Evolutionary conservation across 2,113 vertebrate genomes (phyloP).

Genomic region (Orycteropus afer): DNA sequence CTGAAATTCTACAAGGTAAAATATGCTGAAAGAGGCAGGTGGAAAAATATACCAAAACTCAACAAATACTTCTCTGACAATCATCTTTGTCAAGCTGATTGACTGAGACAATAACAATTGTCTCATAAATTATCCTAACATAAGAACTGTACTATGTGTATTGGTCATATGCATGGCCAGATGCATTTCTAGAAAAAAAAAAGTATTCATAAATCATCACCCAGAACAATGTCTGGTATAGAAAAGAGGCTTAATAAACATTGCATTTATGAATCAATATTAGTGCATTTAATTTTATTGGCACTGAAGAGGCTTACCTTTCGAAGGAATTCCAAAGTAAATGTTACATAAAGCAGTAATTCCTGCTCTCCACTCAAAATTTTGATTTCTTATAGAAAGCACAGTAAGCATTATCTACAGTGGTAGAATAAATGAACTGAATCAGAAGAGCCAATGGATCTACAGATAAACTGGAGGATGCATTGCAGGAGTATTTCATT

Average conservation of each 20-base stretch:
- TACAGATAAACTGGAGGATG: background rate
- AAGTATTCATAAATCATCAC: too few relatives aligned
- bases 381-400: slow-evolving; percentile 34
- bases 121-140: background rate
- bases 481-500: background rate
- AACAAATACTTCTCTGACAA: background rate
- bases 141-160: background rate
- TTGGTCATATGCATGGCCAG: background rate
- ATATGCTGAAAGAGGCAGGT: background rate
- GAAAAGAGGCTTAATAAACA: background rate
- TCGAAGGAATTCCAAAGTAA: background rate
- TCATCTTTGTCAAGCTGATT: background rate
- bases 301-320: background rate
- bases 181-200: background rate
- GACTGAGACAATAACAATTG: background rate
- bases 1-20: background rate
- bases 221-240: background rate
- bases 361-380: background rate
- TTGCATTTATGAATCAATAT: background rate
- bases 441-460: background rate
- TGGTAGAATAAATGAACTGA: background rate
- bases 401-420: background rate
- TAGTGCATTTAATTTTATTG: background rate
- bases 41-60: background rate
- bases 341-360: background rate